These are phyloP conservation scores for Danio albolineatus DNA, from an alignment of 2,797 vertebrate species.

Conservation along the genomic window DNA sequence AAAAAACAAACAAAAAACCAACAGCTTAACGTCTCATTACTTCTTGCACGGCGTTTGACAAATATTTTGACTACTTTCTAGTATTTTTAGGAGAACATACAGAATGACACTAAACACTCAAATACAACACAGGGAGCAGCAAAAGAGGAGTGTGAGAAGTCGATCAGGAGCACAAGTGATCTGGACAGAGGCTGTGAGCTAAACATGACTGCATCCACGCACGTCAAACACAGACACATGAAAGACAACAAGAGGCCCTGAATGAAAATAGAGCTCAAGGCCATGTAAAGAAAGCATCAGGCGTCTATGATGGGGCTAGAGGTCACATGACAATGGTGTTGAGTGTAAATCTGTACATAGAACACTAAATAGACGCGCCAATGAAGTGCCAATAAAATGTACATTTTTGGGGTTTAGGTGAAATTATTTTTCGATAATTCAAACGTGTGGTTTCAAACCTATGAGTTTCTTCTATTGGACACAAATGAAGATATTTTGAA, in stretches of 20 bases:
- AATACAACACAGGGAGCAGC: not conserved
- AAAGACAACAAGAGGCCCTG: not conserved
- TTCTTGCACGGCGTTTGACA: no score
- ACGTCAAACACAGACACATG: slow-evolving; percentile 36
- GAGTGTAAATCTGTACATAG: slow-evolving; percentile 8
- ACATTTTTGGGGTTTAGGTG: no score
- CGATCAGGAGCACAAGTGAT: slow-evolving; percentile 48
- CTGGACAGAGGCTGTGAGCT: slow-evolving; percentile 45
- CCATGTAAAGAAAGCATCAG: slow-evolving; percentile 1
- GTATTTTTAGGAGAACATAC: not conserved
- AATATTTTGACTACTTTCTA: not conserved
- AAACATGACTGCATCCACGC: slow-evolving; percentile 36
- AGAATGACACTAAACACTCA: slow-evolving; percentile 11
- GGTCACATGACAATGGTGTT: slow-evolving; percentile 26
- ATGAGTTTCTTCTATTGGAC: no score
- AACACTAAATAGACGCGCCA: no score
- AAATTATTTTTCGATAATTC: no score
- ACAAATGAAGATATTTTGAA: no score
- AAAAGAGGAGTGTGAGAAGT: not conserved
- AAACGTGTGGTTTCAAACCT: no score
- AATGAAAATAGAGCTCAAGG: slow-evolving; percentile 42
- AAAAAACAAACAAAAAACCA: no score
- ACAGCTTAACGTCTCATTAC: not conserved
- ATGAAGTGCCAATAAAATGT: no score
- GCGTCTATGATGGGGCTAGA: not conserved